Percentiles rank a stretch among this genome's conserved stretches.
These are phyloP conservation scores for Morinoia aosen DNA, from an alignment of 2,888 invertebrate species.

Conservation along the genomic window DNA sequence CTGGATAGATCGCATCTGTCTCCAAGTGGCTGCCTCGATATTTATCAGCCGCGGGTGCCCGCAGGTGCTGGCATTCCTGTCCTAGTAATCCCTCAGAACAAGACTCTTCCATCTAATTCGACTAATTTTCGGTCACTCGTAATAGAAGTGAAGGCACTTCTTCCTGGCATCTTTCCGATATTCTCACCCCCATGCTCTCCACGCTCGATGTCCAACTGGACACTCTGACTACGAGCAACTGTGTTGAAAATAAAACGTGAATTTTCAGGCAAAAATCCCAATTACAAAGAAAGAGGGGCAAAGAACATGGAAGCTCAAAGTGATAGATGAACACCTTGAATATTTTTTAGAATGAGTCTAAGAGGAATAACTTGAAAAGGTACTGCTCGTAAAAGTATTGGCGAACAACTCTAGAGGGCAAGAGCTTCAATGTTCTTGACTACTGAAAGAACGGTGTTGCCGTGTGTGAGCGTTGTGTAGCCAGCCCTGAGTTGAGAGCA, in stretches of 20 bases:
- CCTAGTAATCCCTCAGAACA: slow-evolving; percentile 20
- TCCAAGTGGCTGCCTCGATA: background rate
- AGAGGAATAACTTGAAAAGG: too few relatives aligned
- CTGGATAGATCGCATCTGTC: background rate
- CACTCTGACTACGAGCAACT: background rate
- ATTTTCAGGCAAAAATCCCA: background rate
- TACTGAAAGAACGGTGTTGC: background rate
- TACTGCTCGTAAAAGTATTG: background rate
- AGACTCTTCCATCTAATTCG: slow-evolving; percentile 45
- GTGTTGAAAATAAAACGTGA: background rate
- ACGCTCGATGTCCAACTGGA: background rate
- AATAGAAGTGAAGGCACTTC: background rate
- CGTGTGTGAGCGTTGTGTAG: background rate
- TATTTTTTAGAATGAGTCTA: too few relatives aligned
- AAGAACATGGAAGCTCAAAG: background rate
- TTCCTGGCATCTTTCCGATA: background rate
- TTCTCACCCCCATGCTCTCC: background rate
- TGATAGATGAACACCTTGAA: too few relatives aligned
- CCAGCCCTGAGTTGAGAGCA: background rate
- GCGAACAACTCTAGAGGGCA: background rate
- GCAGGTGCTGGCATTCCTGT: slow-evolving; percentile 18
- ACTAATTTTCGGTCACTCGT: slow-evolving; percentile 19
- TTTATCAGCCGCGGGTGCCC: background rate
- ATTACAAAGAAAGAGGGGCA: background rate
- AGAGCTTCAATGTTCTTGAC: background rate